Conservation (phyloP, 2,113 vertebrate genomes). For the Rhizomys pruinosus region DNA sequence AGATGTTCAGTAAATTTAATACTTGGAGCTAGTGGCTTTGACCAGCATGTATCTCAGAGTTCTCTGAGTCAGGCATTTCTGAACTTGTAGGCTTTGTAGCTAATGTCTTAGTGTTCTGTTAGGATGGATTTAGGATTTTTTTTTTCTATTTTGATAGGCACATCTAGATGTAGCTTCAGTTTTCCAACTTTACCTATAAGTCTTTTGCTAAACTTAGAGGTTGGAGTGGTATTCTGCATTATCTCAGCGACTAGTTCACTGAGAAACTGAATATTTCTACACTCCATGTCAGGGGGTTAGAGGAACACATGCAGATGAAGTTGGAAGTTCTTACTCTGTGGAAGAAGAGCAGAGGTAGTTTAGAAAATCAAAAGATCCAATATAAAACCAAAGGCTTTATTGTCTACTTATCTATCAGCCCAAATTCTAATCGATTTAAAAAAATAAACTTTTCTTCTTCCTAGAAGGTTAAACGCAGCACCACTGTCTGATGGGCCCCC, state of each 20-base stretch:
- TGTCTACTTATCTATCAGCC: conserved; percentile 24
- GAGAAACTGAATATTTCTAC: background rate
- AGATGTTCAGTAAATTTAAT: background rate
- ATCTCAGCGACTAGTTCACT: background rate
- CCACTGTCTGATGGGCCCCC: background rate
- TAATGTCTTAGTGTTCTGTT: background rate
- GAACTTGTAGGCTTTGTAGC: background rate
- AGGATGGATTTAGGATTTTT: background rate
- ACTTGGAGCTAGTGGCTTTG: background rate
- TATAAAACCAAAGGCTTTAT: conserved; percentile 68
- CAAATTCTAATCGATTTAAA: conserved; percentile 55
- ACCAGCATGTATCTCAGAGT: background rate
- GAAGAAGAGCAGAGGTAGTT: background rate
- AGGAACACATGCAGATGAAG: background rate
- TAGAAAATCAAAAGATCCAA: conserved; percentile 42
- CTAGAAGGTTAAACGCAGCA: background rate
- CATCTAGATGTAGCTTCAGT: background rate
- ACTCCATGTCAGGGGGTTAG: background rate
- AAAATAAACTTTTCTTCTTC: conserved; percentile 56
- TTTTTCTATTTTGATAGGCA: background rate
- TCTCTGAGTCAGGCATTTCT: background rate
- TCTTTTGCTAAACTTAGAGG: conserved; percentile 30
- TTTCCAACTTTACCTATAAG: background rate
- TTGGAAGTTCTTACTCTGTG: conserved; percentile 13
- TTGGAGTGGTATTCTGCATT: conserved; percentile 31